Evolutionary conservation across 2,888 invertebrate genomes (phyloP), one percentile per base, ranked within the genome.

Genomic region (Metopia argyrocephala): DNA sequence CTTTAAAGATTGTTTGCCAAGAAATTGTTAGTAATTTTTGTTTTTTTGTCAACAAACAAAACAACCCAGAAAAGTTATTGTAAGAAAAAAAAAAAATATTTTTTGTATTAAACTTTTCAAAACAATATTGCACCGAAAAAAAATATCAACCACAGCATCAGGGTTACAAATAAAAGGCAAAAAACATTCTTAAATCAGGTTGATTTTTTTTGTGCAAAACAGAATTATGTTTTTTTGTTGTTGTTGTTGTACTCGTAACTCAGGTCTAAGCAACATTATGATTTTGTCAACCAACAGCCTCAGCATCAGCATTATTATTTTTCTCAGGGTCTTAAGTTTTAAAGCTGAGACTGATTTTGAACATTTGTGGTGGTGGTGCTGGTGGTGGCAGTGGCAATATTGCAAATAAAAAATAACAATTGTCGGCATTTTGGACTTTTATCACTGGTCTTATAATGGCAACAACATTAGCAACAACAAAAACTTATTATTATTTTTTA

Each of bases 371-470:
- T 56, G 18, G 38, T 52, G 9, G 12, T 38, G 15, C 12, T 45
- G 38, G 23, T 48, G 46, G 31, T 31, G 1, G 31, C 12, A 31
- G 12, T 38, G 38, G 38, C 38, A 38, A 38, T 38, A 7, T 70
- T 70, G 66, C 70, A 79, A 57, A 76, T 70, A 69, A 68, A 76
- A 62, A 57, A 74, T 70, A 74, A 81, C 81, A 78, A 78, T 81
- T 81, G 81, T 81, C 81, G 81, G 81, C 81, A 70, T 81, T 81
- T 81, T 74, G 38, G 78, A 81, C 81, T 81, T 81, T 81, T 81
- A 81, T 81, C 81, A 62, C 59, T 38, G 38, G 75, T 38, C 3
- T 62, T 70, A 62, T 70, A 81, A 78, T 78, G 81, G n/a, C n/a
- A n/a, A n/a, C 78, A 78, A 64, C 31, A 71, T 56, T 48, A 57